Conservation (phyloP, 2,113 vertebrate genomes). For the Circaetus cinerascens region DNA sequence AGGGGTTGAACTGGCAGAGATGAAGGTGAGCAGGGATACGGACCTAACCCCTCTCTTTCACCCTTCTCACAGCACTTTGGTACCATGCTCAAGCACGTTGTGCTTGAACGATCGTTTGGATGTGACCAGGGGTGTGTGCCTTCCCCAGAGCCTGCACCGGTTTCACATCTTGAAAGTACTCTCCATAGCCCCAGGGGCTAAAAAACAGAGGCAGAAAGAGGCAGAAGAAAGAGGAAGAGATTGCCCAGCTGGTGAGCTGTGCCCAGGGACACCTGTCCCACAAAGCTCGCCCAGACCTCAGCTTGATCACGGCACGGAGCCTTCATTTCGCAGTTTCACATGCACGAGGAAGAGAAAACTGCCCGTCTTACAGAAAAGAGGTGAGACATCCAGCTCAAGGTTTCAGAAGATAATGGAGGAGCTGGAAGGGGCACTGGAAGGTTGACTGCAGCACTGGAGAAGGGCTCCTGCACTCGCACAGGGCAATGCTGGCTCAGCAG, state of each 20-base stretch:
- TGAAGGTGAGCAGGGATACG: neutral
- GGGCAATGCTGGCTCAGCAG: neutral
- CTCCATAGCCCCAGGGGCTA: neutral
- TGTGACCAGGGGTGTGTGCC: neutral
- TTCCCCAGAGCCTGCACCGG: neutral
- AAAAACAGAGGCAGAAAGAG: neutral
- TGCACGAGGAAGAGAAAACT: neutral
- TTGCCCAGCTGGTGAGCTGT: neutral
- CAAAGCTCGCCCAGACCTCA: neutral
- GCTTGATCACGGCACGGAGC: neutral
- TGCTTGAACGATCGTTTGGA: neutral
- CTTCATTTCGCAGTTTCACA: neutral
- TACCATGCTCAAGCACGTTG: rapidly evolving
- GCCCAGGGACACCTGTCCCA: neutral
- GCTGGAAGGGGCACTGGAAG: neutral
- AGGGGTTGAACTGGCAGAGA: neutral
- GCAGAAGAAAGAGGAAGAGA: slow-evolving; percentile 37
- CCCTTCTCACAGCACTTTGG: neutral
- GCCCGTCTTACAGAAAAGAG: neutral
- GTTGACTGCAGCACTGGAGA: neutral
- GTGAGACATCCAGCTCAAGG: neutral
- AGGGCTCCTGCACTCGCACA: rapidly evolving
- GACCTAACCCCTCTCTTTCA: neutral
- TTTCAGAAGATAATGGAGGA: neutral
- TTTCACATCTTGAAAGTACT: slow-evolving; percentile 25